Evolutionary conservation across 2,888 invertebrate genomes (phyloP).

Genomic region (Kryphioiulus occultus): DNA sequence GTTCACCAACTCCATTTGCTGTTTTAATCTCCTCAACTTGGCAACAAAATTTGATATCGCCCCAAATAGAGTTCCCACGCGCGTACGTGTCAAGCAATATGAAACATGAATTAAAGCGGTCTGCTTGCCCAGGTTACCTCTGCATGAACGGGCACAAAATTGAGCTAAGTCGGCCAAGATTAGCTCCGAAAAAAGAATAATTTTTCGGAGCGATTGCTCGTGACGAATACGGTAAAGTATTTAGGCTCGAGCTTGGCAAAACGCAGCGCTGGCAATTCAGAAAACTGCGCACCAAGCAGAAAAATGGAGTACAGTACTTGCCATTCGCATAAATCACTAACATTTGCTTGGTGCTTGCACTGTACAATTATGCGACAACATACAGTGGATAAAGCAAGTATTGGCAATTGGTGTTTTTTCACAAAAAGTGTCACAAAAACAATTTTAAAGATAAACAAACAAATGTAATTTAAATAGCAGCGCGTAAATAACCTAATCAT

Average conservation of each 20-base stretch:
- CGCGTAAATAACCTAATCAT: no score
- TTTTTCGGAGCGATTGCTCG: background rate
- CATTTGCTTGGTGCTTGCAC: background rate
- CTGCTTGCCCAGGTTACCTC: background rate
- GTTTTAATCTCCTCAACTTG: background rate
- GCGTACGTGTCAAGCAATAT: background rate
- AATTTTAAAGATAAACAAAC: no score
- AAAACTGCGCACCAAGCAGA: background rate
- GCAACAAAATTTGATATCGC: background rate
- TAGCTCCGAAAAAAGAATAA: background rate
- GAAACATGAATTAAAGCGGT: background rate
- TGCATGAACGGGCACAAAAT: constrained; percentile 1
- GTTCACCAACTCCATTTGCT: constrained; percentile 24
- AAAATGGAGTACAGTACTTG: background rate
- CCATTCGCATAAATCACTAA: background rate
- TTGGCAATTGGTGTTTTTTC: no score
- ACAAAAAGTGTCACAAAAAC: no score
- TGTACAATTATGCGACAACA: background rate
- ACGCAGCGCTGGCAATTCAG: background rate
- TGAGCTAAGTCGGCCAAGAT: background rate
- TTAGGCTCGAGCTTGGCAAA: background rate
- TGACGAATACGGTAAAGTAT: constrained; percentile 12
- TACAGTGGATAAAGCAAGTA: no score
- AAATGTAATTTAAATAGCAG: no score
- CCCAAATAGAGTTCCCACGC: background rate